A percentile compares a stretch with the other conserved stretches of the same genome.
Conservation (phyloP, 2,888 invertebrate species). For the Idaea biselata region DNA sequence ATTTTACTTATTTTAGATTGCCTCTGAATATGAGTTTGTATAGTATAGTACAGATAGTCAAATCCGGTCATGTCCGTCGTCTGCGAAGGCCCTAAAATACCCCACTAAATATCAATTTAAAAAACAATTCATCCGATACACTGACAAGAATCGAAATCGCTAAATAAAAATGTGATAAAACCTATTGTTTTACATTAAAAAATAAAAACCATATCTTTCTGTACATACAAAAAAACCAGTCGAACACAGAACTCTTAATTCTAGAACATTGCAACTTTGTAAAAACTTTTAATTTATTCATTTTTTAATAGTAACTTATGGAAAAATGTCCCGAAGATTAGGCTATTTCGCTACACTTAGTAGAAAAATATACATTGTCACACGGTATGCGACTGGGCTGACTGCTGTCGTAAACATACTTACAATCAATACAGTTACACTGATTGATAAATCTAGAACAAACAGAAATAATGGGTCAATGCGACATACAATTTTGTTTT, state of each 20-base stretch:
- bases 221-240: slow-evolving; percentile 57
- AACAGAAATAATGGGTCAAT: background rate
- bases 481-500: too few species aligned
- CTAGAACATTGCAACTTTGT: slow-evolving; percentile 63
- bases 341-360: slow-evolving; percentile 17
- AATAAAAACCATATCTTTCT: slow-evolving; percentile 43
- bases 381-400: slow-evolving; percentile 41
- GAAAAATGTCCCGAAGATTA: slow-evolving; percentile 61
- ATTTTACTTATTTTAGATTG: too few species aligned
- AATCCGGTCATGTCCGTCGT: background rate
- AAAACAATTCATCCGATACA: background rate
- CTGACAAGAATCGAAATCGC: slow-evolving; percentile 16
- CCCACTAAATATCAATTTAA: slow-evolving; percentile 10
- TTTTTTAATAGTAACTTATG: slow-evolving; percentile 47
- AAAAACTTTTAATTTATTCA: slow-evolving; percentile 42
- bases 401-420: slow-evolving; percentile 18
- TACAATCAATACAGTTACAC: slow-evolving; percentile 13
- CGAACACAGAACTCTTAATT: slow-evolving; percentile 51
- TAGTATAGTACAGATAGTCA: too few species aligned
- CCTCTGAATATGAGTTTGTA: too few species aligned
- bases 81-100: slow-evolving; percentile 8
- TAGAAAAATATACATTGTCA: slow-evolving; percentile 77
- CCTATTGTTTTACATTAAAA: slow-evolving; percentile 20
- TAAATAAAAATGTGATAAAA: slow-evolving; percentile 26
- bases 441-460: background rate